Percentiles rank a stretch among this genome's conserved stretches.
phyloP scores from a whole-genome alignment of 2,888 invertebrate species.

The Lycia hirtaria region DNA sequence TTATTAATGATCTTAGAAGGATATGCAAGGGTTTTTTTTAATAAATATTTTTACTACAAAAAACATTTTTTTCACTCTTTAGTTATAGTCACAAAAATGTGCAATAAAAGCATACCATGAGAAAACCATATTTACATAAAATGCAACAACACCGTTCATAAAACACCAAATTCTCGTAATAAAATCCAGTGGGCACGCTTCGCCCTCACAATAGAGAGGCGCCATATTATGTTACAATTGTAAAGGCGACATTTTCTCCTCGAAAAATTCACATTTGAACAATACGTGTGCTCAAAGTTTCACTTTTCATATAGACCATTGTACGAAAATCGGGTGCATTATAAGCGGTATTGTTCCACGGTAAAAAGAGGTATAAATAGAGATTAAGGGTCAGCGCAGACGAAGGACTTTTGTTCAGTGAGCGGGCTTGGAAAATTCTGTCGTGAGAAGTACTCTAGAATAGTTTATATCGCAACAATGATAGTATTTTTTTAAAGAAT shows the following conservation, averaged over 20 bases:
- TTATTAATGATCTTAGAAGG: too few species aligned
- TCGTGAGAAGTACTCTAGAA: too few species aligned
- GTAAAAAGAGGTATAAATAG: slow-evolving; percentile 22
- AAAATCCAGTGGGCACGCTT: slow-evolving; percentile 4
- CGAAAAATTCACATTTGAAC: slow-evolving; percentile 23
- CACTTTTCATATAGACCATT: slow-evolving; percentile 25
- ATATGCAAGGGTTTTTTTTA: too few species aligned
- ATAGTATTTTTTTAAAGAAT: too few species aligned
- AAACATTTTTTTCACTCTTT: too few species aligned
- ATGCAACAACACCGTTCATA: neutral
- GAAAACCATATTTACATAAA: too few species aligned
- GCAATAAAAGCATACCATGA: too few species aligned
- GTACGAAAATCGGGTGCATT: slow-evolving; percentile 21
- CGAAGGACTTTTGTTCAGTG: neutral
- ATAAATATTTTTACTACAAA: too few species aligned
- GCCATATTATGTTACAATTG: slow-evolving; percentile 14
- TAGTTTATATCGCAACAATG: too few species aligned
- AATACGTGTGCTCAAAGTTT: slow-evolving; percentile 25
- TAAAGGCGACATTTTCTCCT: slow-evolving; percentile 18
- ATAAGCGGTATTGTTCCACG: slow-evolving; percentile 32
- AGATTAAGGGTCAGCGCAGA: neutral
- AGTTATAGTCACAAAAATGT: too few species aligned
- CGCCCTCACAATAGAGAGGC: slow-evolving; percentile 5
- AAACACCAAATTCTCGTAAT: slow-evolving; percentile 2
- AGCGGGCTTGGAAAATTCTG: neutral